phyloP scores from a whole-genome alignment of 2,113 vertebrate genomes.

The Anhinga anhinga region DNA sequence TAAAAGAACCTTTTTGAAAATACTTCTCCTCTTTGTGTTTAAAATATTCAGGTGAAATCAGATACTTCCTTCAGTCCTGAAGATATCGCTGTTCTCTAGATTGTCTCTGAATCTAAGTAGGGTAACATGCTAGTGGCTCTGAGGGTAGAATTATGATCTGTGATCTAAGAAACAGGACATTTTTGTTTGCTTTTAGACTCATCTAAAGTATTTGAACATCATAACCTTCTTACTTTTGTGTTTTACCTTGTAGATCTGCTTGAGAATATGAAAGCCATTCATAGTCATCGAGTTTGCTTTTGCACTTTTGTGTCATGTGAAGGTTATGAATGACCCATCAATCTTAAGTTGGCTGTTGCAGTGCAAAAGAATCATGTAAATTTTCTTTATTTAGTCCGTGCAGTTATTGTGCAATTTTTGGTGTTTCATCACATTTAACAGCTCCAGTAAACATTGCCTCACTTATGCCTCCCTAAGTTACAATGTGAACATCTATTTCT shows the following conservation, averaged over 20 bases:
- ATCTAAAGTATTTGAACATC: not conserved
- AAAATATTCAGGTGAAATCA: not conserved
- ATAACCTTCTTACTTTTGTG: not conserved
- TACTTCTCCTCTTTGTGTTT: not conserved
- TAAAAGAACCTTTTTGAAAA: not conserved
- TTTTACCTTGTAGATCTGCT: not conserved
- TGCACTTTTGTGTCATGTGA: not conserved
- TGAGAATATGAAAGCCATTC: not conserved
- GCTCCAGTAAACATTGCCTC: slow-evolving; percentile 62
- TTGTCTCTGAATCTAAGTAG: not conserved
- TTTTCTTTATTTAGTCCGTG: slow-evolving; percentile 26
- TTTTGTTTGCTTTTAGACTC: not conserved
- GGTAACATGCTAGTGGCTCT: not conserved
- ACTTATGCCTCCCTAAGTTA: slow-evolving; percentile 39
- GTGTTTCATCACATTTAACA: slow-evolving; percentile 61
- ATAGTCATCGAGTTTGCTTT: not conserved
- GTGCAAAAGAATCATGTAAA: not conserved
- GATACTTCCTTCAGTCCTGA: not conserved
- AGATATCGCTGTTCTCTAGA: not conserved
- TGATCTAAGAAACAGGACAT: not conserved
- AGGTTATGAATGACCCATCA: not conserved
- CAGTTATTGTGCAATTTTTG: slow-evolving; percentile 50
- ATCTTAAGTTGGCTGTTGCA: not conserved
- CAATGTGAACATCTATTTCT: slow-evolving; percentile 53
- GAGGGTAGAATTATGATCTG: not conserved